These are phyloP conservation scores for Corvus hawaiiensis DNA, from an alignment of 2,113 vertebrate genomes.

Conservation along the genomic window DNA sequence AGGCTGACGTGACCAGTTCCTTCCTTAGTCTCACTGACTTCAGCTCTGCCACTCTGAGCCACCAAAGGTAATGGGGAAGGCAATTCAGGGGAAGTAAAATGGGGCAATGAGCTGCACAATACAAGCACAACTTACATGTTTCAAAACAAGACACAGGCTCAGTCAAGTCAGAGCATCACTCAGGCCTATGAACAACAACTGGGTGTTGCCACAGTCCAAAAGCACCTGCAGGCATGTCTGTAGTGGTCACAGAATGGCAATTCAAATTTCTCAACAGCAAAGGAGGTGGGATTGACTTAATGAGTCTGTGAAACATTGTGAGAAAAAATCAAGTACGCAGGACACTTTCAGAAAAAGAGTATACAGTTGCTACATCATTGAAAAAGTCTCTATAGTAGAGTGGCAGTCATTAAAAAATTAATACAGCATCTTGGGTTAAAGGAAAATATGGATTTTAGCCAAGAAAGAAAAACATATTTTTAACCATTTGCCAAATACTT, in stretches of 20 bases:
- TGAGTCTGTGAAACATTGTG: neutral
- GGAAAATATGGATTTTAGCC: neutral
- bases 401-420: neutral
- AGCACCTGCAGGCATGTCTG: neutral
- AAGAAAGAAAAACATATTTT: neutral
- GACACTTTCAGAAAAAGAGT: neutral
- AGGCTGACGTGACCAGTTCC: slow-evolving; percentile 4
- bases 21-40: neutral
- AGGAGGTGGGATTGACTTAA: neutral
- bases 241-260: neutral
- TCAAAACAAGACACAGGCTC: neutral
- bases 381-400: neutral
- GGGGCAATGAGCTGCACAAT: neutral
- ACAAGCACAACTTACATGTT: neutral
- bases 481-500: neutral
- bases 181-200: neutral
- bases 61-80: neutral
- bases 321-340: neutral
- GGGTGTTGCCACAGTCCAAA: neutral
- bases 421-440: neutral
- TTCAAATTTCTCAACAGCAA: neutral
- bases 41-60: neutral
- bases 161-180: slow-evolving; percentile 24
- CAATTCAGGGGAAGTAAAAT: neutral
- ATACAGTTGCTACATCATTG: neutral